Percentiles rank a stretch among this genome's conserved stretches.
Conservation (phyloP, 2,113 vertebrate genomes). For the Oplegnathus fasciatus region DNA sequence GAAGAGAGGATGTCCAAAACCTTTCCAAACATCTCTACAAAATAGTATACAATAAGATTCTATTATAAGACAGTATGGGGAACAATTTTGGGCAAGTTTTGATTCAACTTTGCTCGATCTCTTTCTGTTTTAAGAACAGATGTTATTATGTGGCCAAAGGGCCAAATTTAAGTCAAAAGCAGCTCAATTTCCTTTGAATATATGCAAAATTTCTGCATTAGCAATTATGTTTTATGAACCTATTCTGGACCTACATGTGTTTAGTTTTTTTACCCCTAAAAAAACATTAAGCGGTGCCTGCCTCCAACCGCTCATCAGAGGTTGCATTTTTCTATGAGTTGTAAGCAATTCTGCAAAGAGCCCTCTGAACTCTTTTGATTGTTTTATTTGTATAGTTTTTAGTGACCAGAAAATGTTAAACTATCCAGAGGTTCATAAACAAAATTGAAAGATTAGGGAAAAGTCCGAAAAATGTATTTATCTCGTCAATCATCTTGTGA, state of each 20-base stretch:
- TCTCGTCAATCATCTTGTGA: background rate
- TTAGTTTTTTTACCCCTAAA: background rate
- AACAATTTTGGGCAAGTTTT: background rate
- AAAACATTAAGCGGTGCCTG: background rate
- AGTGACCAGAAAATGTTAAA: background rate
- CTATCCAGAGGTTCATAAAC: background rate
- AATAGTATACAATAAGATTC: too few relatives aligned
- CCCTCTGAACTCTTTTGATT: background rate
- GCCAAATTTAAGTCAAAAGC: background rate
- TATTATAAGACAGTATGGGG: too few relatives aligned
- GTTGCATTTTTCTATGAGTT: background rate
- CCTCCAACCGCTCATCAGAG: background rate
- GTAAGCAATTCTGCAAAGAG: background rate
- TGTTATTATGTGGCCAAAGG: background rate
- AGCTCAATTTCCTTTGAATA: background rate
- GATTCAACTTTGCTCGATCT: too few relatives aligned
- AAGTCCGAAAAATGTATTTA: too few relatives aligned
- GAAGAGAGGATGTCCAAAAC: too few relatives aligned
- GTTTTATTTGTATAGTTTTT: background rate
- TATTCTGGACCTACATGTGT: too few relatives aligned
- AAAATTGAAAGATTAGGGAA: background rate
- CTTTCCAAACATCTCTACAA: too few relatives aligned
- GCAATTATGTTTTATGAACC: background rate
- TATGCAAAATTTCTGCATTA: background rate
- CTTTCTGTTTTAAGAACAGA: too few relatives aligned